Base-by-base conservation (phyloP, 2,888 invertebrate genomes). In the Achlya flavicornis region DNA sequence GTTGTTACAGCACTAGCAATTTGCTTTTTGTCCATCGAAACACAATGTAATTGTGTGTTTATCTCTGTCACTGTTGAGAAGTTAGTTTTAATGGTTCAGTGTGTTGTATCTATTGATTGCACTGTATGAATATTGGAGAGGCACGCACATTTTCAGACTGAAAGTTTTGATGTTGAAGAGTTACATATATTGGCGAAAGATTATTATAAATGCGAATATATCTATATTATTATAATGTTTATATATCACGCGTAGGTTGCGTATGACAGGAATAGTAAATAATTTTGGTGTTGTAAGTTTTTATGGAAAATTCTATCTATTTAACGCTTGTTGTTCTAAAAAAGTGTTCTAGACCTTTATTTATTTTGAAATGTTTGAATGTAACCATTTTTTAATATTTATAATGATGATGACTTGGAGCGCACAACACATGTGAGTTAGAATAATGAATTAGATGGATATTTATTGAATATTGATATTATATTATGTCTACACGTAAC, bases 401-500 rank as follows among this genome's bases (percentile, higher is more conserved):
- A 81, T 85, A 85, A 76, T 71, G 76, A 83, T 72, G 85, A 85
- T 66, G 89, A 91, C 84, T 89, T 84, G 90, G 91, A 89, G 90
- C 93, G 93, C 93, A 93, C 93, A 93, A 93, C 73, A 85, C 86
- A 74, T 86, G 93, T 93, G 93, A 93, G 89, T 90, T 90, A 91
- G 83, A 71, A 78, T 89, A 85, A 84, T 73, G 77, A 70, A 73
- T 61, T 85, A 85, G 80, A 80, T 68, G 74, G 72, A 85, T 89
- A 88, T 88, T 81, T 87, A 89, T 84, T 80, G 74, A 73, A 80
- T 77, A 82, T 74, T 78, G 64, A 77, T 82, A 83, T 81, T 73
- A 69, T 74, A 76, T 73, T 73, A 75, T 72, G 68, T 74, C 74
- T 76, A 77, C 75, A 77, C 70, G 72, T 81, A 80, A 70, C 66